Conservation (phyloP, 2,888 invertebrate genomes). For the Synergus japonicus region DNA sequence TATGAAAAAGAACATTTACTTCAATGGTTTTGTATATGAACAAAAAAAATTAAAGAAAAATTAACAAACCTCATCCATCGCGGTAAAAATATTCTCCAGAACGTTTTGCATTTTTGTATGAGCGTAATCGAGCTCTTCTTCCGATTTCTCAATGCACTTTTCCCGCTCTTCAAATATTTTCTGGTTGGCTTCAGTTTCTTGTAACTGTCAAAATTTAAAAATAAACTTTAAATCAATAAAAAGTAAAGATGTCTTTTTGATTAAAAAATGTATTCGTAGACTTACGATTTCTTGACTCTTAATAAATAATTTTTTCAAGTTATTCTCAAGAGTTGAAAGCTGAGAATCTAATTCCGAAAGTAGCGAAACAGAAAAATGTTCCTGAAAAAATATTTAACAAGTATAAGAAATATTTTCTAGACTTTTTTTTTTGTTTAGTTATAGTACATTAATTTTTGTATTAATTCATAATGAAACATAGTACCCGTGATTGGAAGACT, state of each 20-base stretch:
- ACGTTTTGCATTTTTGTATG: conserved; percentile 72
- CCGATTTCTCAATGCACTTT: conserved; percentile 66
- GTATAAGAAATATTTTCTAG: conserved; percentile 22
- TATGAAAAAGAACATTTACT: conserved; percentile 43
- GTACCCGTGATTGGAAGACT: conserved; percentile 63
- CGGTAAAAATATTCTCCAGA: conserved; percentile 64
- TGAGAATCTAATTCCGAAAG: conserved; percentile 62
- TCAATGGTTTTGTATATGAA: conserved; percentile 8
- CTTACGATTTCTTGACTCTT: conserved; percentile 67
- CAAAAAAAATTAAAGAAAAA: neutral
- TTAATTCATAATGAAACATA: neutral
- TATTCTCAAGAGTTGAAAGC: conserved; percentile 60
- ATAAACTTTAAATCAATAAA: conserved; percentile 31
- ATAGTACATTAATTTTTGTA: conserved; percentile 43
- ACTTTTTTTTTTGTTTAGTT: conserved; percentile 45
- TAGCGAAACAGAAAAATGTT: conserved; percentile 52
- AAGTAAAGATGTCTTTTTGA: conserved; percentile 18
- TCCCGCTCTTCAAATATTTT: conserved; percentile 63
- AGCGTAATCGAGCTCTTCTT: conserved; percentile 69
- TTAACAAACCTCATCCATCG: conserved; percentile 61
- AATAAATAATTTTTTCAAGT: conserved; percentile 64
- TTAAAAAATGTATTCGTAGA: conserved; percentile 45
- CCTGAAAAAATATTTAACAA: conserved; percentile 55
- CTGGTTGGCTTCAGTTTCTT: conserved; percentile 64
- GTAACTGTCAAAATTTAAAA: conserved; percentile 58